Percentiles rank a stretch among this genome's conserved stretches.
These are phyloP conservation scores for Drosophila aldrichi DNA, from an alignment of 2,888 invertebrate species.

Conservation along the genomic window DNA sequence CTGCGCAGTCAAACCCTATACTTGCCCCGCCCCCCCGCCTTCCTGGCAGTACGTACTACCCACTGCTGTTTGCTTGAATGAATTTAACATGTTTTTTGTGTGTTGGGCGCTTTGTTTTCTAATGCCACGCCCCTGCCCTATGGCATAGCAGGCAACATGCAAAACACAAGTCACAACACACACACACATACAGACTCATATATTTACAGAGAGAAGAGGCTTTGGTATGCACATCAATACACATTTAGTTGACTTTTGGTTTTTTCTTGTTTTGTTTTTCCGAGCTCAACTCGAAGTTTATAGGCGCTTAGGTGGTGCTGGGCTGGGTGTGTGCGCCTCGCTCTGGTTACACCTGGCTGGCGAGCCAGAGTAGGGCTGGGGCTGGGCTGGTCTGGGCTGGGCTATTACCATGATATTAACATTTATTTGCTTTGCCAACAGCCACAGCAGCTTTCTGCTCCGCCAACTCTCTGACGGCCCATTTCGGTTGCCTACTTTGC, in stretches of 20 bases:
- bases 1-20: not conserved
- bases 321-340: constrained; percentile 15
- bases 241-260: constrained; percentile 68
- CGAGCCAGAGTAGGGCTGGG: constrained; percentile 32
- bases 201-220: not conserved
- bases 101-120: constrained; percentile 55
- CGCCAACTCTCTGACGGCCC: constrained; percentile 2
- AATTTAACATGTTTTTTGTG: constrained; percentile 68
- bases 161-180: constrained; percentile 52
- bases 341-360: constrained; percentile 58
- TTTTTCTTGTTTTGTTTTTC: constrained; percentile 48
- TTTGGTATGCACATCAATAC: constrained; percentile 46
- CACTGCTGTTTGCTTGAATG: constrained; percentile 57
- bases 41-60: not conserved
- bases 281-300: constrained; percentile 36
- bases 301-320: constrained; percentile 4
- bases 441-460: not conserved
- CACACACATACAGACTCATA: not conserved
- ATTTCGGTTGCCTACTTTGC: constrained; percentile 39
- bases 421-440: constrained; percentile 71
- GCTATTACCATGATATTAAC: constrained; percentile 77
- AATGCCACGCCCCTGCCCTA: constrained; percentile 42
- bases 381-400: constrained; percentile 3
- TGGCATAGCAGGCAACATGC: constrained; percentile 48
- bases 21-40: not conserved